Base-by-base conservation (phyloP, 2,797 vertebrate species). In the Eutrigla gurnardus region DNA sequence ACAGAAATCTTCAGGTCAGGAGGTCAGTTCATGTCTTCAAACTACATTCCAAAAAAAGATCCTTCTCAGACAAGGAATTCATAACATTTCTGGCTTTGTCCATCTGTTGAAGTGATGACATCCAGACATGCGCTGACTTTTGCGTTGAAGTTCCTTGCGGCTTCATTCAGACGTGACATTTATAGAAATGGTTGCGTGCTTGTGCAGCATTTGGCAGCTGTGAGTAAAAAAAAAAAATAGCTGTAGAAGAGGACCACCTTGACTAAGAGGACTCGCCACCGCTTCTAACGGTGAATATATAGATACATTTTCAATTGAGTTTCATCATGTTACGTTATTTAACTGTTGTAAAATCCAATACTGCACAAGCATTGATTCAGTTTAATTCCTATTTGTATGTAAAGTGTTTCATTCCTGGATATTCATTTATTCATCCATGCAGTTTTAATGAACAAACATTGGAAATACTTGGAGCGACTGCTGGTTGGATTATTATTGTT, bases 21-120 rank as follows among this genome's bases (percentile, higher is more conserved):
- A 72, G 70, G 65, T 76, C 63, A 62, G 17, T 43, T 60, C 1
- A 1, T 70, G 63, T 65, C 50, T 73, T 33, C 17, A n/a, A 57
- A 63, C 46, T 57, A 17, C 33, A 36, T 46, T 35, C 8, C 42
- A 4, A 39, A 18, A 54, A 8, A 67, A 61, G n/a, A 25, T 10
- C 13, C 2, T 7, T 36, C 50, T 70, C 6, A 55, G 36, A 50
- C 42, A 49, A 10, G 9, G 13, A 65, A 15, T 13, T 37, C 39
- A 37, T 7, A 32, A 35, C 40, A 63, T 11, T 43, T 7, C 4
- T 35, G 25, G 18, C 18, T 17, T 37, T 8, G 45, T 46, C 36
- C 17, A 4, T 47, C 18, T 36, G 14, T 49, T 62, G 14, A 39
- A 60, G 32, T 8, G 37, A 37, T 25, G 14, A 3, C 45, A 18